Conservation (phyloP, 2,113 vertebrate genomes). For the Lamprotornis superbus region DNA sequence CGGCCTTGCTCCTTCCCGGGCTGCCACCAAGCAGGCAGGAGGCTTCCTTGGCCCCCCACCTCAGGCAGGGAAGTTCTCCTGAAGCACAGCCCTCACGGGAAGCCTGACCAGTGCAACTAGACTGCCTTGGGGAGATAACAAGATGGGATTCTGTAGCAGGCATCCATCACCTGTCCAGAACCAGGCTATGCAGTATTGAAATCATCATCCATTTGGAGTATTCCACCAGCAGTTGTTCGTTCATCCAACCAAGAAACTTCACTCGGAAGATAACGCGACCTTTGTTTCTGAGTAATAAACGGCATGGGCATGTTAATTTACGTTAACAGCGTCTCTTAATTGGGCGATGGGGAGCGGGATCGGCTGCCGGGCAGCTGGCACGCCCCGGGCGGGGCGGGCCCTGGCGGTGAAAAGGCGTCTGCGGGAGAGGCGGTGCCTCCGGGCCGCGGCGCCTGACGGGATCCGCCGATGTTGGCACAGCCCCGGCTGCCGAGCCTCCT, state of each 20-base stretch:
- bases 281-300: conserved; percentile 57
- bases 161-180: background rate
- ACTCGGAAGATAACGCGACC: conserved; percentile 4
- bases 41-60: conserved; percentile 97
- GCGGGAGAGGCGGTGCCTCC: background rate
- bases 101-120: background rate
- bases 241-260: conserved; percentile 3
- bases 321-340: background rate
- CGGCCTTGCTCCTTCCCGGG: conserved; percentile 93
- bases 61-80: conserved; percentile 95
- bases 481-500: background rate
- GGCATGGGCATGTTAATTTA: conserved; percentile 13
- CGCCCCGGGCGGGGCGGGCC: background rate
- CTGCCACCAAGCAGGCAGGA: conserved; percentile 96
- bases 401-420: background rate
- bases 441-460: background rate
- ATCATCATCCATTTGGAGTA: background rate
- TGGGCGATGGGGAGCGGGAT: background rate
- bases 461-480: background rate
- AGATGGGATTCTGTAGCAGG: background rate
- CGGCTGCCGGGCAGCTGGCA: background rate
- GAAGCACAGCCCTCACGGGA: background rate
- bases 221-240: background rate
- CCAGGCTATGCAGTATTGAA: background rate
- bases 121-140: background rate